phyloP scores from a whole-genome alignment of 2,797 vertebrate species.

The Podarcis lilfordi region DNA sequence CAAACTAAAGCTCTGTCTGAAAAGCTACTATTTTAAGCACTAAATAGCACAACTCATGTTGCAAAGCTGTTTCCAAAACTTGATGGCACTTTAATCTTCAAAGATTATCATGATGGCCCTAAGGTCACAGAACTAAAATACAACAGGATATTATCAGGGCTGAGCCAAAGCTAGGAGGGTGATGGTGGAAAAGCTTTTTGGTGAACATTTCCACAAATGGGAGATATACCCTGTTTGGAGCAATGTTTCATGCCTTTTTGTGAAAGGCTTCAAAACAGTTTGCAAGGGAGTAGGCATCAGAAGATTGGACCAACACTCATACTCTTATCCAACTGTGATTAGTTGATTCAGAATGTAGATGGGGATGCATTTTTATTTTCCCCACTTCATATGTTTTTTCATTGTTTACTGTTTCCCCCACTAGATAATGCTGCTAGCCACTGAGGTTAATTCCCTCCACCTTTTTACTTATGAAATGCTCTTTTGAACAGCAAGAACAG shows the following conservation, averaged over 20 bases:
- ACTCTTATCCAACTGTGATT: neutral
- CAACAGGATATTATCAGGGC: too few species aligned
- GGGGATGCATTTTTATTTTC: neutral
- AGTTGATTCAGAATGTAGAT: neutral
- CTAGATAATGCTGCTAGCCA: neutral
- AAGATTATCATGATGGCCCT: too few species aligned
- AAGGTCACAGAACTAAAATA: too few species aligned
- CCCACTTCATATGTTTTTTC: neutral
- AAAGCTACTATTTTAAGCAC: too few species aligned
- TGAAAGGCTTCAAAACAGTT: neutral
- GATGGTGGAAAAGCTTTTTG: too few species aligned
- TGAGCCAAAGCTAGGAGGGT: too few species aligned
- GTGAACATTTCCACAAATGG: neutral
- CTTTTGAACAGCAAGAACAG: neutral
- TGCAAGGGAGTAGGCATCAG: neutral
- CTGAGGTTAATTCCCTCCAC: too few species aligned
- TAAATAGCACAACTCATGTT: too few species aligned
- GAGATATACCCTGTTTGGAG: neutral
- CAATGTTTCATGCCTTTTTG: neutral
- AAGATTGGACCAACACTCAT: neutral
- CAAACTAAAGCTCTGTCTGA: too few species aligned
- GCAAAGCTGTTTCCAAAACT: neutral
- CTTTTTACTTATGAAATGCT: neutral
- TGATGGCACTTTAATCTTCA: neutral
- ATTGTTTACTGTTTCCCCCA: neutral